Percentiles rank a stretch among this genome's conserved stretches.
These are phyloP conservation scores for Pinna nobilis DNA, from an alignment of 1,140 invertebrate species.

Conservation along the genomic window DNA sequence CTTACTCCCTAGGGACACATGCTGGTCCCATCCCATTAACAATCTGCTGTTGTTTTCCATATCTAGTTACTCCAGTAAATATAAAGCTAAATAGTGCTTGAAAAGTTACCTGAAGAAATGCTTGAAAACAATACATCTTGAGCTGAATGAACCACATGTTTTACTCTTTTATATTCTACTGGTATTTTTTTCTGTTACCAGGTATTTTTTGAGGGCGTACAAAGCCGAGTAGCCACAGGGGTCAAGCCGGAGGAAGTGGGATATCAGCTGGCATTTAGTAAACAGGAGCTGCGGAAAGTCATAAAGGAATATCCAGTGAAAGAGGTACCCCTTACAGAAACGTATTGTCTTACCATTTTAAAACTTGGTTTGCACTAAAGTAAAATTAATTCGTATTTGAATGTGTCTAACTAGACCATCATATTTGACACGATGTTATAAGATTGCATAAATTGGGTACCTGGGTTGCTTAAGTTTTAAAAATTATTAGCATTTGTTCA, in stretches of 20 bases:
- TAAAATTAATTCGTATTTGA: background rate
- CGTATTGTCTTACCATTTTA: too few species aligned
- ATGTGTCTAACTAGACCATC: background rate
- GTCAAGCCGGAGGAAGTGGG: conserved; percentile 98
- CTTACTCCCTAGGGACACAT: too few species aligned
- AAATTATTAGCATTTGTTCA: too few species aligned
- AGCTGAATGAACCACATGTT: too few species aligned
- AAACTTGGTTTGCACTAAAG: background rate
- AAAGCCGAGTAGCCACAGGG: conserved; percentile 91
- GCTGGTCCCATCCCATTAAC: too few species aligned
- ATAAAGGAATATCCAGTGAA: conserved; percentile 96
- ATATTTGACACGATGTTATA: background rate
- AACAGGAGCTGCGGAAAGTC: conserved; percentile 96
- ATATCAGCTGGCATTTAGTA: conserved; percentile 98
- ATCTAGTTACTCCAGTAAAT: too few species aligned
- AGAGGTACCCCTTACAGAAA: too few species aligned
- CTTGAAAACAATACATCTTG: background rate
- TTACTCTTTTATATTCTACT: background rate
- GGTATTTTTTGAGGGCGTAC: conserved; percentile 96
- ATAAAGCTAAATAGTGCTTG: too few species aligned
- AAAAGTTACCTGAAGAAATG: too few species aligned
- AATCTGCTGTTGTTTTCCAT: background rate
- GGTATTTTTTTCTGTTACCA: conserved; percentile 67
- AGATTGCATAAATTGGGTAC: background rate
- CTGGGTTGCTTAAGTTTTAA: too few species aligned